A percentile compares a stretch with the other conserved stretches of the same genome.
Conservation (phyloP, 1,140 invertebrate species). For the Pygmarrhopalites habei region DNA sequence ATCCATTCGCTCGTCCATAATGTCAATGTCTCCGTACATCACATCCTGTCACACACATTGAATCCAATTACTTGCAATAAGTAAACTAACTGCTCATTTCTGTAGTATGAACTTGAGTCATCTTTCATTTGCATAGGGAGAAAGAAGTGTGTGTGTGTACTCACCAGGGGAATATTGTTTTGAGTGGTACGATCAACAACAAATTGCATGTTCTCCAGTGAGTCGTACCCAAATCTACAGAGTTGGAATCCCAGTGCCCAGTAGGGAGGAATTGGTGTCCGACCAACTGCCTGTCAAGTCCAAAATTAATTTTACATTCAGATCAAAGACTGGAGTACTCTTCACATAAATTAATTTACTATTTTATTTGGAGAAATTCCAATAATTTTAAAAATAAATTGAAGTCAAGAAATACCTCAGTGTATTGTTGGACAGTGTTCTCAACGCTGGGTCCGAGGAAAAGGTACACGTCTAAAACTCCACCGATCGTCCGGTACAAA, state of each 20-base stretch:
- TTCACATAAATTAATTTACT: no score
- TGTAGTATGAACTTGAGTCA: no score
- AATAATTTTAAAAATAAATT: no score
- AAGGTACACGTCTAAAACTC: conserved; percentile 47
- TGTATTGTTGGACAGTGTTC: conserved; percentile 50
- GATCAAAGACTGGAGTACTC: no score
- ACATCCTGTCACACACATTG: no score
- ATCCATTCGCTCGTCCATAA: conserved; percentile 59
- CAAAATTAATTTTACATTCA: no score
- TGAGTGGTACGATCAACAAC: conserved; percentile 43
- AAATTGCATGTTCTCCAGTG: conserved; percentile 41
- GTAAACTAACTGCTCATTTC: no score
- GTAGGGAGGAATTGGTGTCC: conserved; percentile 45
- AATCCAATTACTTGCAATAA: no score
- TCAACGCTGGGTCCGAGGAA: conserved; percentile 48
- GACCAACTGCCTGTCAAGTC: conserved; percentile 47
- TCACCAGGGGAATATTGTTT: conserved; percentile 44
- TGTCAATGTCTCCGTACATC: conserved; percentile 46
- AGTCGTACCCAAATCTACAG: conserved; percentile 46
- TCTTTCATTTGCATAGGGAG: no score
- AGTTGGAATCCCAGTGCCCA: conserved; percentile 22
- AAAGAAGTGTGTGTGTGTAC: no score
- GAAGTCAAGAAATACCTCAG: conserved; percentile 41
- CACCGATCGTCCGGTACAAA: conserved; percentile 42
- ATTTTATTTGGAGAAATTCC: no score